Conservation (phyloP, 1,140 invertebrate species). For the Megalopta genalis region DNA sequence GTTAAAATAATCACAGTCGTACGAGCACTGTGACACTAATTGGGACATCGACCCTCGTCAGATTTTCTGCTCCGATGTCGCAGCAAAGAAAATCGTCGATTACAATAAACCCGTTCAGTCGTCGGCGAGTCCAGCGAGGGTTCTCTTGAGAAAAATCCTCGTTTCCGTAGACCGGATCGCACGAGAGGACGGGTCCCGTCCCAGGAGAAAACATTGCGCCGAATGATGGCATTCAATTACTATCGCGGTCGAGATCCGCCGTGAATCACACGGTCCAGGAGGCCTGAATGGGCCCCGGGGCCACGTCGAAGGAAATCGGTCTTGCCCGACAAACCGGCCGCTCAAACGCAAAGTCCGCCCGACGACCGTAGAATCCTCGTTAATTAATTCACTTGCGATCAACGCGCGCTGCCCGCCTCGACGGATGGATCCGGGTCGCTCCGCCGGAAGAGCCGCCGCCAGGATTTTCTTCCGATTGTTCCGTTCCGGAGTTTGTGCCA, state of each 20-base stretch:
- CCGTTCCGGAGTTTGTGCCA: neutral
- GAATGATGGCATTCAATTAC: constrained; percentile 1
- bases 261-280: neutral
- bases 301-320: neutral
- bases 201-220: neutral
- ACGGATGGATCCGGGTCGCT: neutral
- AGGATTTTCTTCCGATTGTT: constrained; percentile 8
- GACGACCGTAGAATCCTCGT: neutral
- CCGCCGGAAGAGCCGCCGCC: neutral
- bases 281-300: neutral
- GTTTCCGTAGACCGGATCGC: no score
- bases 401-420: neutral
- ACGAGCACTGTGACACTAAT: no score
- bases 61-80: no score
- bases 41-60: no score
- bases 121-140: no score
- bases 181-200: neutral
- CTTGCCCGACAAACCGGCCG: neutral
- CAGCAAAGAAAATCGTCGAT: no score
- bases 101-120: no score
- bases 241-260: neutral
- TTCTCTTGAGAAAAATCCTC: neutral
- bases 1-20: no score
- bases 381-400: constrained; percentile 16
- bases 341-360: neutral